Base-by-base conservation (phyloP, 2,797 vertebrate species). In the Coilia nasus region DNA sequence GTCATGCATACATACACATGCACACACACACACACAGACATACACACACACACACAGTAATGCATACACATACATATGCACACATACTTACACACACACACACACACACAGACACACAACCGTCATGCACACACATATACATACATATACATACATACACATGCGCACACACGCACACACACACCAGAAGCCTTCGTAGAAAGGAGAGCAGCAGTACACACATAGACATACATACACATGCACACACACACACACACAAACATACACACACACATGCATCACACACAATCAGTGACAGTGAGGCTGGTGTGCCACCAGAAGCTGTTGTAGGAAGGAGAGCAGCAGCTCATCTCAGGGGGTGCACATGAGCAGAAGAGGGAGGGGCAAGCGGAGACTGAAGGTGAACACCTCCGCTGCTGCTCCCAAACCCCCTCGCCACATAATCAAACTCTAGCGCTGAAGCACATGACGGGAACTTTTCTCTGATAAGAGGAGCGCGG, bases 51-150 rank as follows among this genome's bases (percentile, higher is more conserved):
- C 2, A 54, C 2, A 14, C 50, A 9, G 14, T 10, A 7, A n/a
- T n/a, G n/a, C n/a, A n/a, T n/a, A n/a, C n/a, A n/a, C n/a, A 84
- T 84, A 87, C 87, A 83, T 35, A 25, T 56, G 23, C 62, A 67
- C 12, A 67, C 62, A 7, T 25, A 44, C 62, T n/a, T n/a, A n/a
- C n/a, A n/a, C n/a, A n/a, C n/a, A n/a, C n/a, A n/a, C n/a, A n/a
- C n/a, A n/a, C n/a, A n/a, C n/a, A n/a, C n/a, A n/a, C n/a, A n/a
- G n/a, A n/a, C n/a, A n/a, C n/a, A n/a, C n/a, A n/a, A n/a, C n/a
- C n/a, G n/a, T n/a, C n/a, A n/a, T n/a, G n/a, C n/a, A n/a, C n/a
- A n/a, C n/a, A n/a, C n/a, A n/a, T n/a, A n/a, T n/a, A n/a, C n/a
- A n/a, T n/a, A n/a, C n/a, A n/a, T n/a, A n/a, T n/a, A n/a, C n/a